phyloP scores from a whole-genome alignment of 2,113 vertebrate genomes.

The Nettapus auritus region DNA sequence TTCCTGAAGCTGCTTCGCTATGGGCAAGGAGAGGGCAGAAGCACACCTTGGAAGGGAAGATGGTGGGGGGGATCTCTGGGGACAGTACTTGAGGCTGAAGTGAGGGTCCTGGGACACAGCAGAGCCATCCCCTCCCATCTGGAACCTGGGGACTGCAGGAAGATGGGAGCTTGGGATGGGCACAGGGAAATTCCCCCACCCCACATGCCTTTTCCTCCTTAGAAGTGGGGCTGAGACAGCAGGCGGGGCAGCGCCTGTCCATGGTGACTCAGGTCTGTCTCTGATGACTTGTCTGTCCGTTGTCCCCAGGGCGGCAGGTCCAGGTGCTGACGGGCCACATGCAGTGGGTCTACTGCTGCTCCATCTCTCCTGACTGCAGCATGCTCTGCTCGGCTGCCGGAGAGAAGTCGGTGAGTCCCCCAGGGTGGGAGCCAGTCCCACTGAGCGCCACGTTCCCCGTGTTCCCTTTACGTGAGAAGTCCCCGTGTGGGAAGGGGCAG shows the following conservation, averaged over 20 bases:
- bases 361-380: constrained; percentile 92
- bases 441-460: background rate
- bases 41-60: rapidly evolving
- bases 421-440: background rate
- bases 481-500: background rate
- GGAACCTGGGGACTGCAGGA: background rate
- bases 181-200: background rate
- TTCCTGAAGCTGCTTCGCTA: background rate
- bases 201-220: rapidly evolving
- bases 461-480: rapidly evolving
- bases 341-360: constrained; percentile 94
- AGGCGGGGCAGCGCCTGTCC: background rate
- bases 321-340: constrained; percentile 89
- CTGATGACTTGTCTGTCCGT: background rate
- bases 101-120: background rate
- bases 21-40: rapidly evolving
- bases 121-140: background rate
- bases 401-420: constrained; percentile 88
- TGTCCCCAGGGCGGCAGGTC: constrained; percentile 84
- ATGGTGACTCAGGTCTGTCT: background rate
- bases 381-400: constrained; percentile 93
- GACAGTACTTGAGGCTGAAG: background rate
- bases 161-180: too few relatives aligned
- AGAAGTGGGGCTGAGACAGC: background rate
- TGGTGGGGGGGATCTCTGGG: background rate